A percentile compares a stretch with the other conserved stretches of the same genome.
Conservation (phyloP, 1,140 invertebrate species). For the Harpegnathos saltator region DNA sequence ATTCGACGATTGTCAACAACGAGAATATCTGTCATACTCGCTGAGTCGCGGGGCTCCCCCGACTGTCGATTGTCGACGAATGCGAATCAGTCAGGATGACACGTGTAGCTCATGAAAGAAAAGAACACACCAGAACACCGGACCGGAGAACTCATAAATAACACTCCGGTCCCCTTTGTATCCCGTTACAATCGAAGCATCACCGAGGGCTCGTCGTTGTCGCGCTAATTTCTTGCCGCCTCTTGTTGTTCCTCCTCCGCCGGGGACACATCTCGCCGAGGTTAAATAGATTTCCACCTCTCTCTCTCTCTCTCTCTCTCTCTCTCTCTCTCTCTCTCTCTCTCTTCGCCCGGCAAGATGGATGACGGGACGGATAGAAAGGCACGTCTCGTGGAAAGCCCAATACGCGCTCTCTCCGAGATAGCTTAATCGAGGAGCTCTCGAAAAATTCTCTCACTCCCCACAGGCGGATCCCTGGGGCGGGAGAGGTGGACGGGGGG, state of each 20-base stretch:
- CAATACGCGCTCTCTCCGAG: background rate
- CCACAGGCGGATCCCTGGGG: too few species aligned
- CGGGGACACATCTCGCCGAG: too few species aligned
- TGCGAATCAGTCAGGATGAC: conserved; percentile 5
- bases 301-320: too few species aligned
- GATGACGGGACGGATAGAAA: background rate
- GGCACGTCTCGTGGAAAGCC: background rate
- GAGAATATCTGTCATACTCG: too few species aligned
- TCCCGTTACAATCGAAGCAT: background rate
- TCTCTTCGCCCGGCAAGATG: background rate
- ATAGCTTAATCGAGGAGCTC: too few species aligned
- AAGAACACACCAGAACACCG: too few species aligned
- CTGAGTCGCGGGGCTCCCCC: conserved; percentile 23
- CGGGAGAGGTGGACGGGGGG: too few species aligned
- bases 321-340: too few species aligned
- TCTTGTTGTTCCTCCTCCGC: background rate
- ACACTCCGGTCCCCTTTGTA: too few species aligned
- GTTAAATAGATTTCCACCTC: too few species aligned
- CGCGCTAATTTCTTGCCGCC: background rate
- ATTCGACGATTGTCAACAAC: conserved; percentile 29
- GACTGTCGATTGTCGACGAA: background rate
- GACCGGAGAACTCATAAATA: too few species aligned
- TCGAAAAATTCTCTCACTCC: too few species aligned
- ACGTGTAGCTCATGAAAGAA: background rate
- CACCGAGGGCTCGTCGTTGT: background rate